A percentile compares a stretch with the other conserved stretches of the same genome.
Conservation (phyloP, 2,113 vertebrate species). For the Halcyon senegalensis region DNA sequence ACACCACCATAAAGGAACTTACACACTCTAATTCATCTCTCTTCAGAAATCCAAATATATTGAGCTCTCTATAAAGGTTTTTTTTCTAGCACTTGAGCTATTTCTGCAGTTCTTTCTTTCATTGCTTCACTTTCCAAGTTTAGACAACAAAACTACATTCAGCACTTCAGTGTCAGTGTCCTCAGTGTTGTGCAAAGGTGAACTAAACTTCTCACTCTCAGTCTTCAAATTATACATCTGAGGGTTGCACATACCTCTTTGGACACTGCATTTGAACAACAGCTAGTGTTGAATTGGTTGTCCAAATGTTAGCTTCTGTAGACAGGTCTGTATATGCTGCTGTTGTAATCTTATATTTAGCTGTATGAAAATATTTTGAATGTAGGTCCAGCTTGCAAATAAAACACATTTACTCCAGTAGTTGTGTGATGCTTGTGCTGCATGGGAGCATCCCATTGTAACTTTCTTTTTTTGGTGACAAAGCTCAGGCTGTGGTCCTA, state of each 20-base stretch:
- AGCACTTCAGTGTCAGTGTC: neutral
- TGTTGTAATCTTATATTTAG: neutral
- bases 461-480: neutral
- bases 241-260: neutral
- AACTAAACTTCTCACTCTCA: neutral
- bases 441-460: rapidly evolving
- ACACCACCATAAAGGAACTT: neutral
- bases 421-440: neutral
- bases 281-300: neutral
- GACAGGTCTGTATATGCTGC: neutral
- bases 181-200: neutral
- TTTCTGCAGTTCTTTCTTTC: neutral
- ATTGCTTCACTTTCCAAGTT: neutral
- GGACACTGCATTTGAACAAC: neutral
- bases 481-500: neutral
- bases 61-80: neutral
- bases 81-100: neutral
- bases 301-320: neutral
- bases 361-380: neutral
- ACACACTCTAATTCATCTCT: neutral
- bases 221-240: neutral
- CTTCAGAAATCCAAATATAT: neutral
- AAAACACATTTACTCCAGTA: neutral
- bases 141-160: neutral
- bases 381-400: neutral